These are phyloP conservation scores for Andricus grossulariae DNA, from an alignment of 1,140 invertebrate species.

Conservation along the genomic window DNA sequence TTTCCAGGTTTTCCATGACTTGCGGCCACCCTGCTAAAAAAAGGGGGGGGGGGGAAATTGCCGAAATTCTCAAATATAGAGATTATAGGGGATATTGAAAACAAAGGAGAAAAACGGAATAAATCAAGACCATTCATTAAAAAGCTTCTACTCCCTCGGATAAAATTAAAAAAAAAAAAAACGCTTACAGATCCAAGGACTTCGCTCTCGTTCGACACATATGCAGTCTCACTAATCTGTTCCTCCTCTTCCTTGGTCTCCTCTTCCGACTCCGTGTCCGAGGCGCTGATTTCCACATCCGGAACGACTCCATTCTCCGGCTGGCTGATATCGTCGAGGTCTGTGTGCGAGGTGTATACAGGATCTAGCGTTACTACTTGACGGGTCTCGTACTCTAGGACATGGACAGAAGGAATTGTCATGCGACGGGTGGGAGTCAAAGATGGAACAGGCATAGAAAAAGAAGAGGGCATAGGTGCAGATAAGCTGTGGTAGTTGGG, in stretches of 20 bases:
- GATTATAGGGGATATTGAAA: no score
- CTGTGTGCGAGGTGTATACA: constrained; percentile 70
- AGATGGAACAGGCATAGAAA: constrained; percentile 36
- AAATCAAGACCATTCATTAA: no score
- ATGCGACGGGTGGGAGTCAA: constrained; percentile 57
- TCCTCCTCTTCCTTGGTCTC: constrained; percentile 77
- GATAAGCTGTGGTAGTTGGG: neutral
- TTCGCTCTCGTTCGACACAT: constrained; percentile 80
- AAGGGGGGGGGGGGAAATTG: no score
- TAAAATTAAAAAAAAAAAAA: constrained; percentile 32
- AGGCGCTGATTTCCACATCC: constrained; percentile 74
- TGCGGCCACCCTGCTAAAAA: no score
- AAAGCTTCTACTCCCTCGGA: neutral
- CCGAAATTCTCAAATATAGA: no score
- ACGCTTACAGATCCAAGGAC: constrained; percentile 81
- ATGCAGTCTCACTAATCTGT: constrained; percentile 78
- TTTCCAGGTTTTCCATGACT: no score
- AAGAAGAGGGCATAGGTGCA: constrained; percentile 3
- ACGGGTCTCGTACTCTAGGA: constrained; percentile 66
- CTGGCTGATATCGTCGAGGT: constrained; percentile 74
- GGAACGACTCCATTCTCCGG: constrained; percentile 72
- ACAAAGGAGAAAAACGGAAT: no score
- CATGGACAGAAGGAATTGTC: constrained; percentile 67
- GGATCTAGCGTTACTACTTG: constrained; percentile 73
- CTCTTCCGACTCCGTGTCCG: constrained; percentile 76